phyloP scores from a whole-genome alignment of 2,113 vertebrate genomes.

The Coturnix japonica region DNA sequence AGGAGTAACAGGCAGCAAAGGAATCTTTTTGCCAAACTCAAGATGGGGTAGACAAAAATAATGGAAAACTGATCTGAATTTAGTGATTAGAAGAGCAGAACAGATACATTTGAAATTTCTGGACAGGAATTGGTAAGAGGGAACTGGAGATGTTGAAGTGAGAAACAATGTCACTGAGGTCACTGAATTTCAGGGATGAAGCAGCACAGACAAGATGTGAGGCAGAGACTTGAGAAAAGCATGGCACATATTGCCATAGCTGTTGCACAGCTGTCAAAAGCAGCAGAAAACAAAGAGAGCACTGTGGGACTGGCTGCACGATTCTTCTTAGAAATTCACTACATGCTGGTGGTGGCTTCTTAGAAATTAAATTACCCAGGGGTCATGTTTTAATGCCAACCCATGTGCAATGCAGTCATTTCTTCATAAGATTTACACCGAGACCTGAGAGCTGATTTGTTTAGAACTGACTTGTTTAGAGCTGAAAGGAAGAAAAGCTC shows the following conservation, averaged over 20 bases:
- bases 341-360: not conserved
- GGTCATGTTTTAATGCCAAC: not conserved
- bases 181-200: not conserved
- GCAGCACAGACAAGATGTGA: not conserved
- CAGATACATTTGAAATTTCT: not conserved
- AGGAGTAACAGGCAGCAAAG: not conserved
- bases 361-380: not conserved
- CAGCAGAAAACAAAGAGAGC: not conserved
- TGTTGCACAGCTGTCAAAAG: not conserved
- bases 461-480: not conserved
- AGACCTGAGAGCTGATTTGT: not conserved
- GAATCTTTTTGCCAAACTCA: not conserved
- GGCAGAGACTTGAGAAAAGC: not conserved
- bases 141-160: not conserved
- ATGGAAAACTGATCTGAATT: not conserved
- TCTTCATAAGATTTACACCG: not conserved
- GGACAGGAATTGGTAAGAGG: not conserved
- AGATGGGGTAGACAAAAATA: not conserved
- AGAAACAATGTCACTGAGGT: not conserved
- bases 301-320: rapidly evolving
- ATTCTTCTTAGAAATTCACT: not conserved
- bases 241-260: rapidly evolving
- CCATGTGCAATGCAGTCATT: not conserved
- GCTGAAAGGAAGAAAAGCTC: not conserved
- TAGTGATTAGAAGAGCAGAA: not conserved